Evolutionary conservation across 1,140 invertebrate genomes (phyloP), one percentile per base, ranked within the genome.

Genomic region (Drosophila seguyi): DNA sequence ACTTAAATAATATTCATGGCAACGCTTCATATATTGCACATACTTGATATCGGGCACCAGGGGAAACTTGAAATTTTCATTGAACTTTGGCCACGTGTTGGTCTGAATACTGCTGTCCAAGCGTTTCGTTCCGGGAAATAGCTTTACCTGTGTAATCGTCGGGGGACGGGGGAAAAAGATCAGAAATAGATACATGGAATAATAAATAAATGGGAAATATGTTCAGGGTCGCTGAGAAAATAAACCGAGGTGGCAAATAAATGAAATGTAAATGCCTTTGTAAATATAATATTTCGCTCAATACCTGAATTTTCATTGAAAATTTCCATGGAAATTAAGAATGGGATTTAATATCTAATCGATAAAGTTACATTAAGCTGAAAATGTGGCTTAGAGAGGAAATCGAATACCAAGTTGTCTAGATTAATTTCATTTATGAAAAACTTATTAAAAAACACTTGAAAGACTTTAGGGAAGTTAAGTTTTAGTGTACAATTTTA

Each of bases 21-120:
- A 72, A 27, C 34, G 31, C 16, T 44, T 14, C n/a, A 10, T 7
- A 31, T 47, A 38, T 44, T 29, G 18, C 38, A 76, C 87, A 93
- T 75, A 94, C 93, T 91, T 95, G 93, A 61, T 93, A 75, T 81
- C 93, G 38, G 93, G 93, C 62, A 93, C 93, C 45, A 96, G 74
- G 45, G 94, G 94, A 91, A 96, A 96, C 63, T 94, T 94, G 80
- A 96, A 96, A 67, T 96, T 95, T 92, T 96, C 95, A 88, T 97
- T 96, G 94, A 96, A 96, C 48, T 95, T 94, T 0, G 96, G 96
- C 95, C 95, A 96, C 3, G 95, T 95, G 77, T 95, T 95, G 73
- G 96, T 95, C 87, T 95, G 95, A 71, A 95, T 93, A 55, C 94
- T 94, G 8, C 95, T 96, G 92, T 97, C 96, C 81, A 94, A 95